Base-by-base conservation (phyloP, 2,113 vertebrate genomes). In the Brachypteracias leptosomus region DNA sequence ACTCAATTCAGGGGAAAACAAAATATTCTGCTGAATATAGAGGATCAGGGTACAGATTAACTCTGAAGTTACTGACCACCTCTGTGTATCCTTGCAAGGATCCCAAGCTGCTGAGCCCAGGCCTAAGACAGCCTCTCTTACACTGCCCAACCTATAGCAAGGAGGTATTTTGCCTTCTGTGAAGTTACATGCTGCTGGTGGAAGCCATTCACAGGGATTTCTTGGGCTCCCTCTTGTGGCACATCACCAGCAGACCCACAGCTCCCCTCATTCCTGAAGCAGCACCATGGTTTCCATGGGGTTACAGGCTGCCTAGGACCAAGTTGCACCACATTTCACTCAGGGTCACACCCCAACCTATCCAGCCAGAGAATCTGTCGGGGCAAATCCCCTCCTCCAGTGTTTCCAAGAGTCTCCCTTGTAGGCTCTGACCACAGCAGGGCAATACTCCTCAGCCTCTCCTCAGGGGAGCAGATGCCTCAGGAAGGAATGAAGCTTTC, bases 191-290 rank as follows among this genome's bases (percentile, higher is more conserved):
- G 44, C 77, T 0, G 0, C 2, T 9, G 51, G 22, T 13, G 25
- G 67, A 33, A 90, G 42, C 19, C 18, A 15, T 29, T 88, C 36
- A 26, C 0, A 4, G 65, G 57, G 66, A 75, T 81, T 96, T 96
- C 59, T 55, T 55, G 89, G 85, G 93, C 96, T 96, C 96, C 95
- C 94, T 94, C 95, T 96, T 58, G 94, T 71, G 93, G 94, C 75
- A 88, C 65, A 42, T 10, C 22, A 18, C 26, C 1, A 14, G 28
- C 36, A 28, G 55, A 61, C 63, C 55, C 83, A 18, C 0, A 0
- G 52, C 15, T 33, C 61, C 38, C 42, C 24, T 33, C 33, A 3
- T 15, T 52, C 55, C 73, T 35, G 59, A 63, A 54, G 17, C 5
- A 1, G 47, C 62, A 78, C 15, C 51, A 9, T 0, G 0, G 15